Base-by-base conservation (phyloP, 2,797 vertebrate genomes). In the Sciurus vulgaris region DNA sequence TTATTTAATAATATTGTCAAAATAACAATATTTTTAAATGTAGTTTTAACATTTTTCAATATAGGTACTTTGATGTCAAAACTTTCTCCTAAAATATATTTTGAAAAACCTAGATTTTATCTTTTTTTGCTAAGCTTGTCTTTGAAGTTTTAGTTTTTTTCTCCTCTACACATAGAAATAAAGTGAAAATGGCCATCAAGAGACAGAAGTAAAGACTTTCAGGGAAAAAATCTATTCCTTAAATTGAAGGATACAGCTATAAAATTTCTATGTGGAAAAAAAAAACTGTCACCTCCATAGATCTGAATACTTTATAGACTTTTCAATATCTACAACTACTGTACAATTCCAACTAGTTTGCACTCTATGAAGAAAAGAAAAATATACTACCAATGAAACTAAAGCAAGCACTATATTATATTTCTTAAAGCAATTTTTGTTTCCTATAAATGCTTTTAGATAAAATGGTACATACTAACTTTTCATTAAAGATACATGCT, bases 131-230 rank as follows among this genome's bases (percentile, higher is more conserved):
- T 77, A 74, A 24, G 15, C 1, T 73, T 94, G 47, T 69, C 26
- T 65, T 89, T 89, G 61, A 8, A 54, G 26, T 65, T 93, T 38
- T 38, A 38, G 38, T 38, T 86, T 82, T 41, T 88, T 70, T 92
- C 86, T 84, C 61, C n/a, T 72, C 14, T 30, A 74, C 49, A 96
- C 70, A 84, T 14, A 96, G 47, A 83, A 86, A 79, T 88, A 95
- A 95, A 83, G 33, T 96, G 89, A 93, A 96, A 96, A 93, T 95
- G 67, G n/a, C 47, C 63, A 79, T 65, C 51, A 81, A 87, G 94
- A 96, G 47, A 93, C 18, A 86, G 73, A 96, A 93, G 14, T 81
- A 59, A 96, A 96, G 6, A 22, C 26, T 94, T 94, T 96, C 79
- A 93, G 89, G 63, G 6, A 87, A 81, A 41, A 97, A 94, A 95